These are phyloP conservation scores for Montipora capricornis DNA, from an alignment of 64 coral and sea anemone genomes.

Conservation along the genomic window DNA sequence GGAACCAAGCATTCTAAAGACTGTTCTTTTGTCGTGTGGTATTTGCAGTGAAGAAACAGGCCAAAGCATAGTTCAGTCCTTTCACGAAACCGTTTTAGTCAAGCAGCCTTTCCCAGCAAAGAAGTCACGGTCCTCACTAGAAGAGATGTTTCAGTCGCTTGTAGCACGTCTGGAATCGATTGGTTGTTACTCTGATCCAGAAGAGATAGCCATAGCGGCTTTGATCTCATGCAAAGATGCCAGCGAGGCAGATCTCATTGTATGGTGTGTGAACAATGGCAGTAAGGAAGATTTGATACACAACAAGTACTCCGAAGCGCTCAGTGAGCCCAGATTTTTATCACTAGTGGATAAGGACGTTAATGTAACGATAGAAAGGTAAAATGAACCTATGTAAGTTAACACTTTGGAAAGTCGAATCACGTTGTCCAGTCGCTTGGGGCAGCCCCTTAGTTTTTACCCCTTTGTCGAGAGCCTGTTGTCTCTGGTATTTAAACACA, in stretches of 20 bases:
- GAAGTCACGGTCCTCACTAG: neutral
- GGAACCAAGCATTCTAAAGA: slow-evolving; percentile 26
- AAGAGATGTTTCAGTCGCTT: slow-evolving; percentile 1
- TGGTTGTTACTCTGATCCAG: neutral
- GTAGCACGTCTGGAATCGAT: slow-evolving; percentile 11
- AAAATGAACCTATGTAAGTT: neutral
- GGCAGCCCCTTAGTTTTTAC: too few species aligned
- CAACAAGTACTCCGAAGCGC: slow-evolving; percentile 14
- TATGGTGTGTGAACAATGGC: slow-evolving; percentile 60
- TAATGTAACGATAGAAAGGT: neutral
- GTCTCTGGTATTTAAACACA: too few species aligned
- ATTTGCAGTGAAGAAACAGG: slow-evolving; percentile 25
- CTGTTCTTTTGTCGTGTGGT: slow-evolving; percentile 30
- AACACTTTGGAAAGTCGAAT: too few species aligned
- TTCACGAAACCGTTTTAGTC: neutral
- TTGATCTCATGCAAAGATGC: slow-evolving; percentile 44
- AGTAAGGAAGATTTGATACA: slow-evolving; percentile 22
- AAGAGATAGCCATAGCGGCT: slow-evolving; percentile 57
- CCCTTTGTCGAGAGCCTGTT: too few species aligned
- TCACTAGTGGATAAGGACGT: slow-evolving; percentile 8
- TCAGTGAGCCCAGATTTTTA: slow-evolving; percentile 16
- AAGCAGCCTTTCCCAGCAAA: neutral
- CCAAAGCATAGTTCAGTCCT: neutral
- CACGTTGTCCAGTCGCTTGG: too few species aligned
- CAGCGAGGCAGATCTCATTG: slow-evolving; percentile 48